phyloP scores from a whole-genome alignment of 2,888 invertebrate species.

The Drosophila melanosoma region DNA sequence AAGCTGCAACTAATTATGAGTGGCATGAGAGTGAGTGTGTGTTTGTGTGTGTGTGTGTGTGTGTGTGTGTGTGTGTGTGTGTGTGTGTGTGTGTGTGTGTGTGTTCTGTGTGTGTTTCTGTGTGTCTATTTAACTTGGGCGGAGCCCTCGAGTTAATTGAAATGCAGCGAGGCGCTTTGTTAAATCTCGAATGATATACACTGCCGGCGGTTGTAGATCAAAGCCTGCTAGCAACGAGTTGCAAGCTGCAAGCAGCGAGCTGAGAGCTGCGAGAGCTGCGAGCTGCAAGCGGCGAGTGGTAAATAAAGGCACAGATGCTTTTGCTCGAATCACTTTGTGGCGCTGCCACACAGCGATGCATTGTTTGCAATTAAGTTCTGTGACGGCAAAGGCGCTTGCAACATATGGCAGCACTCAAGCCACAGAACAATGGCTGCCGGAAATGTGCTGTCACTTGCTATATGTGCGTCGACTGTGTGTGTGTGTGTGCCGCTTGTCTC shows the following conservation, averaged over 20 bases:
- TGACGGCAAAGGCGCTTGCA: constrained; percentile 53
- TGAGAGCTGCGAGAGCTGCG: not conserved
- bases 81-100: not conserved
- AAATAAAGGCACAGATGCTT: constrained; percentile 9
- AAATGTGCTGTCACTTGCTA: constrained; percentile 54
- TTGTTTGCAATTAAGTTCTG: constrained; percentile 74
- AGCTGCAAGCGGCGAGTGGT: not conserved
- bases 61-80: not conserved
- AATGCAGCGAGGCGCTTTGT: constrained; percentile 64
- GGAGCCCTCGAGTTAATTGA: constrained; percentile 65
- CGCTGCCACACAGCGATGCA: constrained; percentile 41
- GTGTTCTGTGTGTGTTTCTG: not conserved
- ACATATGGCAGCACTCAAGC: constrained; percentile 72
- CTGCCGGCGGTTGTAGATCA: constrained; percentile 35
- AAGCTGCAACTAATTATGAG: constrained; percentile 24
- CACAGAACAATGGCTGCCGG: constrained; percentile 67
- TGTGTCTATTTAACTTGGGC: constrained; percentile 56
- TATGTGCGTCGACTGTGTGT: constrained; percentile 16
- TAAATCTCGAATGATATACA: constrained; percentile 54
- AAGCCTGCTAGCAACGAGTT: constrained; percentile 21
- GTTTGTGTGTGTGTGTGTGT: constrained; percentile 22
- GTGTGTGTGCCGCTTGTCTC: not conserved
- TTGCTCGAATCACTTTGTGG: constrained; percentile 49
- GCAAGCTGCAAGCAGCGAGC: not conserved
- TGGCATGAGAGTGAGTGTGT: not conserved